Base-by-base conservation (phyloP, 1,140 invertebrate genomes). In the Camponotus floridanus region DNA sequence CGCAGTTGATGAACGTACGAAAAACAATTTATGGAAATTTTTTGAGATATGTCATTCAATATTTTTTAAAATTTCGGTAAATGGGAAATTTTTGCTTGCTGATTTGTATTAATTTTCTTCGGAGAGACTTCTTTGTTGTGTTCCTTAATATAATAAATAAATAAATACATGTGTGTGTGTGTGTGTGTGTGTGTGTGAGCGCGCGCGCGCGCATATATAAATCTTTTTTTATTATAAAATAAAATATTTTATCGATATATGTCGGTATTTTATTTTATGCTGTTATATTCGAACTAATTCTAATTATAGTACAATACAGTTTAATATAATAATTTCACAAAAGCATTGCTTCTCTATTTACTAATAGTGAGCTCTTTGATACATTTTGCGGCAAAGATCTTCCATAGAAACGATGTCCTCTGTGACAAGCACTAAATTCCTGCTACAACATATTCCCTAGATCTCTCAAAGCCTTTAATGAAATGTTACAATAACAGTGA, bases 401-500 rank as follows among this genome's bases (percentile, higher is more conserved):
- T 31, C 18, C 11, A 31, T 18, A 45, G 15, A 45, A 15, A 39
- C 2, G 7, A 21, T 9, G 21, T 45, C 13, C 15, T 48, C 21
- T 78, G 45, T 68, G 26, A 48, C 26, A 26, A 76, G 18, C 59
- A 64, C 26, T 78, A 33, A 64, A 64, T 36, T 36, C 15, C 15
- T 45, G n/a, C 51, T 79, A 26, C n/a, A 48, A 67, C n/a, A 42
- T 79, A 79, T 65, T 51, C 31, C n/a, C 9, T 13, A 11, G 26
- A 9, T 57, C 11, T 59, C n/a, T 76, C 36, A 18, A 15, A 3
- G 31, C 31, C 48, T 78, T 65, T 79, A 65, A 45, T 48, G 59
- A 78, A 65, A 78, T 62, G 11, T 79, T 51, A 51, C 7, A 51
- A 48, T 5, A 15, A 7, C 39, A 8, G 31, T 55, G 26, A 15